A percentile compares a stretch with the other conserved stretches of the same genome.
phyloP scores from a whole-genome alignment of 2,113 vertebrate genomes.

The Nerophis ophidion region DNA sequence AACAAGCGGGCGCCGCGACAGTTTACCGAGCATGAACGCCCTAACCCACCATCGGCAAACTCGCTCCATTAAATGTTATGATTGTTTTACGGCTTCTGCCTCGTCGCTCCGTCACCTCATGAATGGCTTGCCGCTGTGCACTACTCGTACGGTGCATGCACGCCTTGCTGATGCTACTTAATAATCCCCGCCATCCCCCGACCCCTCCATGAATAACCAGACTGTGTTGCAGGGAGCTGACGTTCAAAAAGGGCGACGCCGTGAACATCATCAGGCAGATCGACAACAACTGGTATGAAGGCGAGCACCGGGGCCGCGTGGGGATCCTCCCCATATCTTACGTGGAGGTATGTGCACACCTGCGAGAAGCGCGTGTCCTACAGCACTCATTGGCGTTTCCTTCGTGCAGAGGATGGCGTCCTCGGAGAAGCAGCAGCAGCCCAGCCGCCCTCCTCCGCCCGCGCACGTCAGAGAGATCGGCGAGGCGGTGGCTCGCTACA shows the following conservation, averaged over 20 bases:
- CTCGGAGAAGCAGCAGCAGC: constrained; percentile 88
- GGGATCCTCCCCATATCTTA: constrained; percentile 97
- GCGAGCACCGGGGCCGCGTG: constrained; percentile 85
- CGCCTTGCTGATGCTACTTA: not conserved
- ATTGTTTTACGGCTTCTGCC: not conserved
- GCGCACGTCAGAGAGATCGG: constrained; percentile 89
- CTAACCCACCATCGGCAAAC: constrained; percentile 14
- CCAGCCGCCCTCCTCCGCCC: constrained; percentile 89
- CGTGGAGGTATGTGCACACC: constrained; percentile 77
- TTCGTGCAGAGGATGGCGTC: constrained; percentile 77
- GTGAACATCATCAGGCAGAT: constrained; percentile 97
- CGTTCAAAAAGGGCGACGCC: constrained; percentile 95
- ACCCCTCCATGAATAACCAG: not conserved
- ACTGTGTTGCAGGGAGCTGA: constrained; percentile 85
- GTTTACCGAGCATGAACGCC: constrained; percentile 12
- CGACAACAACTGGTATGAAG: constrained; percentile 98
- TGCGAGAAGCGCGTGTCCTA: not conserved
- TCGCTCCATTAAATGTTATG: not conserved
- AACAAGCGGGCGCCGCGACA: not conserved
- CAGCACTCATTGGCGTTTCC: not conserved
- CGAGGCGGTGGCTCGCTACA: constrained; percentile 92
- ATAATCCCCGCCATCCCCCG: no score
- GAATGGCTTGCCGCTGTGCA: not conserved
- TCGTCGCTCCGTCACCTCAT: no score
- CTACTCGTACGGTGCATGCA: not conserved